A percentile compares a stretch with the other conserved stretches of the same genome.
phyloP scores from a whole-genome alignment of 2,888 invertebrate species.

The Rhaphigaster nebulosa region DNA sequence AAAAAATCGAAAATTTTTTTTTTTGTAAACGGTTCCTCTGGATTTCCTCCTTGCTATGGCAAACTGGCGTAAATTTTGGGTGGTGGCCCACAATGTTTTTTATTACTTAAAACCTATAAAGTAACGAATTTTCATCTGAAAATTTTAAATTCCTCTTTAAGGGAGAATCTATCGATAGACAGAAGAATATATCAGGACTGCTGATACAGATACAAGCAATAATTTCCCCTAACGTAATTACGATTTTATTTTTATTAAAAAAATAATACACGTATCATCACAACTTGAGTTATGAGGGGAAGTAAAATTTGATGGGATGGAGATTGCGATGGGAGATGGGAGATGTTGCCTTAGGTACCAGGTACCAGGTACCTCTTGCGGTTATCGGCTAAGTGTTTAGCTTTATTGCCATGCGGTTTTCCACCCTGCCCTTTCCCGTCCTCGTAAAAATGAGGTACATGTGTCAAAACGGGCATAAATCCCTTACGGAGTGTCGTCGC shows the following conservation, averaged over 20 bases:
- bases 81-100: too few species aligned
- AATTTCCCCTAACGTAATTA: background rate
- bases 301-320: conserved; percentile 51
- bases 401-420: conserved; percentile 45
- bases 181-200: too few species aligned
- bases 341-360: background rate
- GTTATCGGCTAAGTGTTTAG: conserved; percentile 51
- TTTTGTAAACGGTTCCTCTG: too few species aligned
- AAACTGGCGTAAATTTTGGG: too few species aligned
- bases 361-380: background rate
- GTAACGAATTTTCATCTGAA: too few species aligned
- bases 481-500: background rate
- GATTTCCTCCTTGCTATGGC: too few species aligned
- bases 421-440: background rate
- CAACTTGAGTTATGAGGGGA: conserved; percentile 22
- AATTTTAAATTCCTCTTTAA: too few species aligned
- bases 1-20: too few species aligned
- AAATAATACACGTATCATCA: background rate
- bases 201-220: background rate
- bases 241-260: background rate
- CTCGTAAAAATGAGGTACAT: conserved; percentile 42
- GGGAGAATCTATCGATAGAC: too few species aligned
- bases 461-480: conserved; percentile 50
- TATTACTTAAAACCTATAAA: too few species aligned
- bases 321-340: conserved; percentile 10